Conservation (phyloP, 2,113 vertebrate genomes). For the Grus americana region DNA sequence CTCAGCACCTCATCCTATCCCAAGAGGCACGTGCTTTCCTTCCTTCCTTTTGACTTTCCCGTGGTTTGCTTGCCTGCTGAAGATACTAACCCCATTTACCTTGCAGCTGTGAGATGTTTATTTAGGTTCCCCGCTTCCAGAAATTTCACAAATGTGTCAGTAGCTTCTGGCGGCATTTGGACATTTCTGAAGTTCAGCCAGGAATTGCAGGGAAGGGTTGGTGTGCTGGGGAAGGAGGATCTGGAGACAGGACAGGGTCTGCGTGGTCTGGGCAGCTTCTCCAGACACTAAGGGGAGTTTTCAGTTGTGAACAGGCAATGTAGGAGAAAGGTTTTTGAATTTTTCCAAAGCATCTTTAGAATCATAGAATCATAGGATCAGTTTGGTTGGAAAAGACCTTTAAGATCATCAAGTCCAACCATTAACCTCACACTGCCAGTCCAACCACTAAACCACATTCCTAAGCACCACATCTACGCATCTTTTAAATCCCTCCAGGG, state of each 20-base stretch:
- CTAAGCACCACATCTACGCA: no score
- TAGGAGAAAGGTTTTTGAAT: neutral
- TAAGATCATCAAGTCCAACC: no score
- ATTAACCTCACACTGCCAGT: no score
- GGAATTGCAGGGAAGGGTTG: neutral
- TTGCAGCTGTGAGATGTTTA: neutral
- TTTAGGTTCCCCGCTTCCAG: neutral
- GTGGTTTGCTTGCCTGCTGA: neutral
- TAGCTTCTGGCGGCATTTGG: neutral
- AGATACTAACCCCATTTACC: neutral
- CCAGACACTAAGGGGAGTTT: neutral
- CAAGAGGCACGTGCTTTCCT: neutral
- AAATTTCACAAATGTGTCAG: neutral
- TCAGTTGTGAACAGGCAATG: neutral
- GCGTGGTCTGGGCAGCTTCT: neutral
- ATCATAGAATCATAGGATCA: no score
- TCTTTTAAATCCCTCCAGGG: no score
- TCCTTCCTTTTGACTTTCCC: neutral
- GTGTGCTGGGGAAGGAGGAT: neutral
- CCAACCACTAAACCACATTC: no score
- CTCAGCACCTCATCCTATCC: neutral
- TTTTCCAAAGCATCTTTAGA: neutral
- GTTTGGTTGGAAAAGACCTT: no score
- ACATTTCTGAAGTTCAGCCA: neutral
- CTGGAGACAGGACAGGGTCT: neutral